phyloP scores from a whole-genome alignment of 2,113 vertebrate species.

The Chiloscyllium plagiosum region DNA sequence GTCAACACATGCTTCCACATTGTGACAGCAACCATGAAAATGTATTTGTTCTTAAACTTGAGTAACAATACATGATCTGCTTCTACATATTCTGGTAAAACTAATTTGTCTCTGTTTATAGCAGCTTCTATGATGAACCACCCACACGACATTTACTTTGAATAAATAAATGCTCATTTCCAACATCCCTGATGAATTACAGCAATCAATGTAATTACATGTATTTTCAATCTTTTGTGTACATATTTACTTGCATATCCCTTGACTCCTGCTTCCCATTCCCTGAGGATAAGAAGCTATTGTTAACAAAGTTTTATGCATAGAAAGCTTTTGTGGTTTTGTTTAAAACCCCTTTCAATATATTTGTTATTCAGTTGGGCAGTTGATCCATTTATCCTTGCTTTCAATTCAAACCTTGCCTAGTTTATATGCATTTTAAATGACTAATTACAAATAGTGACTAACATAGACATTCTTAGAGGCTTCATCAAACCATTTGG shows the following conservation, averaged over 20 bases:
- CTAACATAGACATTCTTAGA: not conserved
- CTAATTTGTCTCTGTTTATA: not conserved
- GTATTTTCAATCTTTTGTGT: conserved; percentile 10
- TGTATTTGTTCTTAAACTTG: not conserved
- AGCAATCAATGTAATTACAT: conserved; percentile 19
- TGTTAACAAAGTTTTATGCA: not conserved
- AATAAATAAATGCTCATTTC: not conserved
- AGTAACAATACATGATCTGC: not conserved
- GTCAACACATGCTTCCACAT: not conserved
- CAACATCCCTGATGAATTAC: not conserved
- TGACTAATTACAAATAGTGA: not conserved
- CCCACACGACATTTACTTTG: conserved; percentile 1
- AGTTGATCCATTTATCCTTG: not conserved
- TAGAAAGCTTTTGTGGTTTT: not conserved
- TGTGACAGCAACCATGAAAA: not conserved
- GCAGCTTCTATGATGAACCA: not conserved
- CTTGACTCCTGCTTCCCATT: no score
- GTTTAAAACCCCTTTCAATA: not conserved
- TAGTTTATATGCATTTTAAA: not conserved
- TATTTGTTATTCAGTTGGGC: not conserved
- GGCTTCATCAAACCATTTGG: not conserved
- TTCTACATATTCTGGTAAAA: not conserved
- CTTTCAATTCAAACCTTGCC: not conserved
- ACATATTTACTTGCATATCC: not conserved
- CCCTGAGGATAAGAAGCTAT: not conserved